Evolutionary conservation across 2,888 invertebrate genomes (phyloP), one percentile per base, ranked within the genome.

Genomic region (Drosophila rellima): DNA sequence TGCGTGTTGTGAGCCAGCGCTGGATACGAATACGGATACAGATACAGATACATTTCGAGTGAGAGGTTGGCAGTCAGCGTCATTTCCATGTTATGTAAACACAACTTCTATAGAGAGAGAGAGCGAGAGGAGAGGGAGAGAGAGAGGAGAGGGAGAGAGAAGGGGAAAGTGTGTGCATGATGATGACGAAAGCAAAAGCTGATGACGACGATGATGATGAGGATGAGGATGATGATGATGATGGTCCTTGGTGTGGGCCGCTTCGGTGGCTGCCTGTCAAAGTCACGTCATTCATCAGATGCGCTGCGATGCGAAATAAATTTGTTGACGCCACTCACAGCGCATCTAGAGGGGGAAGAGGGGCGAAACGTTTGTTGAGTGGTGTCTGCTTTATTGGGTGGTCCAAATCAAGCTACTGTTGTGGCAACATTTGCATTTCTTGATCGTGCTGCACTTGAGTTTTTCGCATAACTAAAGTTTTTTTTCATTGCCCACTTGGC

Each of bases 201-300:
- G 70, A 31, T 6, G 20, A 45, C 37, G 70, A 26, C 3, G 17
- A 33, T 62, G 55, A 29, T 55, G 74, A 31, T 51, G 62, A 59
- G 29, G 52, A 23, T 13, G 29, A 59, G 29, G 52, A 23, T 13
- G 29, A 59, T 59, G 55, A 35, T 60, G 75, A 39, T 57, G 56
- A 44, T 55, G 44, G 20, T 51, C 47, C 61, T 69, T 52, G 55
- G 50, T 26, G 56, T 35, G 47, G 55, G 55, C 47, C 50, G 54
- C 42, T 20, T 39, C 35, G 51, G 29, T 44, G 55, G 20, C 2
- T 62, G 62, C 23, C 77, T 71, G 73, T 74, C 68, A 75, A 57
- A 80, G 71, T 77, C 77, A 81, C 81, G 81, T 80, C 88, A 88
- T 85, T 74, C 78, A 86, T 81, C 88, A 85, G 75, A 80, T 70